Evolutionary conservation across 2,113 vertebrate genomes (phyloP).

Genomic region (Scalopus aquaticus): DNA sequence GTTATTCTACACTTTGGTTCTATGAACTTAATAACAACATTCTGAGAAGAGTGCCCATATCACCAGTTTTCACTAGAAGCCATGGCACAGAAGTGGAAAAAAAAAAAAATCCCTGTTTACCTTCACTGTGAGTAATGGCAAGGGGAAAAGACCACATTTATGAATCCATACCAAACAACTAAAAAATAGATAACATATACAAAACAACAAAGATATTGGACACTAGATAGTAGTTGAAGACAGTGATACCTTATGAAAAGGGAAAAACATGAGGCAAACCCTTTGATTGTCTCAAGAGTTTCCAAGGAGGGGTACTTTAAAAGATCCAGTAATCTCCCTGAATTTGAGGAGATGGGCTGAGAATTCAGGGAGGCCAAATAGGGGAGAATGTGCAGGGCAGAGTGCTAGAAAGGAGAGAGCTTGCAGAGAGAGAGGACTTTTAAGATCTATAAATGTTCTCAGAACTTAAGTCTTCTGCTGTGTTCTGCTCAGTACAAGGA

Average conservation of each 20-base stretch:
- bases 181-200: not conserved
- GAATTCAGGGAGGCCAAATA: not conserved
- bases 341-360: not conserved
- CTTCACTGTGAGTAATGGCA: not conserved
- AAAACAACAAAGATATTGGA: not conserved
- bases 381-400: not conserved
- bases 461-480: not conserved
- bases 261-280: not conserved
- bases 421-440: not conserved
- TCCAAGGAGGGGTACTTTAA: not conserved
- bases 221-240: not conserved
- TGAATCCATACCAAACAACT: not conserved
- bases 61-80: not conserved
- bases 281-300: not conserved
- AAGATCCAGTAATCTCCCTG: not conserved
- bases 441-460: not conserved
- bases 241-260: not conserved
- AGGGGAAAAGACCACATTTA: not conserved
- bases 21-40: not conserved
- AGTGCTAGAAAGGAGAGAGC: not conserved
- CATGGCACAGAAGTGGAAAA: conserved; percentile 3
- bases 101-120: not conserved
- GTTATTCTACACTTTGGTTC: not conserved
- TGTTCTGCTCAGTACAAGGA: not conserved
- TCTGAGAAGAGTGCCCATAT: not conserved